Conservation (phyloP, 2,888 invertebrate species). For the Aphidoletes aphidimyza region DNA sequence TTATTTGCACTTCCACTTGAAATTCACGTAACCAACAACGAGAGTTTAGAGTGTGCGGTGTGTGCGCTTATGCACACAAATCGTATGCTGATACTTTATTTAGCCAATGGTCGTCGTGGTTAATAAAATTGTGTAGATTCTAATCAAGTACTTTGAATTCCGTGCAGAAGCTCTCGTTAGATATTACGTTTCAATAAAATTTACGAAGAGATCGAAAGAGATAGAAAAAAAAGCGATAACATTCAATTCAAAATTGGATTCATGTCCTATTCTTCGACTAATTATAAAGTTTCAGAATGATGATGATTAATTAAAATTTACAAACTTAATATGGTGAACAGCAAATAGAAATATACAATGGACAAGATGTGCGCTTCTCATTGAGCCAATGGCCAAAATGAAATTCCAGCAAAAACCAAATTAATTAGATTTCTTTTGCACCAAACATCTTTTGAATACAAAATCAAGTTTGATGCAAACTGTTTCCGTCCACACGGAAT, state of each 20-base stretch:
- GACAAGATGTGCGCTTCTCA: no score
- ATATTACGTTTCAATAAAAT: background rate
- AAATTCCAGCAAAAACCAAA: background rate
- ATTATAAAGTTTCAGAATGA: slow-evolving; percentile 41
- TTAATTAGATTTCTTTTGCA: slow-evolving; percentile 9
- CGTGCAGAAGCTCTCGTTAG: background rate
- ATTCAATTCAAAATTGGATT: background rate
- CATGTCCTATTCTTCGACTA: background rate
- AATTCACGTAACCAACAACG: no score
- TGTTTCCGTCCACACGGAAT: no score
- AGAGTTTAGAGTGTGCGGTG: background rate
- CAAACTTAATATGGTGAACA: background rate
- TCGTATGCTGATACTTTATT: no score
- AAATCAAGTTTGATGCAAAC: background rate
- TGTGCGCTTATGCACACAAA: no score
- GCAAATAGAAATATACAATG: background rate
- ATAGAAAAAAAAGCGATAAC: no score
- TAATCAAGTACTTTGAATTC: slow-evolving; percentile 6
- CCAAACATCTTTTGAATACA: background rate
- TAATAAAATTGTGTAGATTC: slow-evolving; percentile 27
- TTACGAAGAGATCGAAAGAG: no score
- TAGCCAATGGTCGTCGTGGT: background rate
- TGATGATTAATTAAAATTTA: slow-evolving; percentile 41
- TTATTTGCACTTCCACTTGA: slow-evolving; percentile 11
- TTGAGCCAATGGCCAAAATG: no score